A percentile compares a stretch with the other conserved stretches of the same genome.
phyloP scores from a whole-genome alignment of 1,140 invertebrate genomes.

The Drosophila tristis region DNA sequence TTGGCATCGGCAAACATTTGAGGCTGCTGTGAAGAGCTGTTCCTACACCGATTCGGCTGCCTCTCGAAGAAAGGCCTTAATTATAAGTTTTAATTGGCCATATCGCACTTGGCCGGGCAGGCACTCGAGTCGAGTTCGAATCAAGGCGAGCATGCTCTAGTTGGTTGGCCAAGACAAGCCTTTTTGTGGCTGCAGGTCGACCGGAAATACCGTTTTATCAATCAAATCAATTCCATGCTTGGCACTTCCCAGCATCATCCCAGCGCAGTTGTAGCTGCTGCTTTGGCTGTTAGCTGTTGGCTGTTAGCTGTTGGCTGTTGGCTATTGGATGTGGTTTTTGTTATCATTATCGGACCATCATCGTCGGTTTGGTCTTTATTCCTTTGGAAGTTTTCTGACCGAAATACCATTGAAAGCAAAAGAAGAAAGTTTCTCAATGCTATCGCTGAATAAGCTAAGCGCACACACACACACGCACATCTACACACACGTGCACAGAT shows the following conservation, averaged over 20 bases:
- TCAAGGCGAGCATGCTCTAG: conserved; percentile 35
- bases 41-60: conserved; percentile 5
- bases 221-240: conserved; percentile 34
- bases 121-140: conserved; percentile 15
- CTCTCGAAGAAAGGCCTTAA: conserved; percentile 44
- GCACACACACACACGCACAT: conserved; percentile 5
- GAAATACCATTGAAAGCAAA: conserved; percentile 81
- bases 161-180: conserved; percentile 5
- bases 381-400: conserved; percentile 64
- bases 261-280: too few species aligned
- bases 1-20: conserved; percentile 48
- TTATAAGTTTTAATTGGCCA: conserved; percentile 68
- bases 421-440: conserved; percentile 77
- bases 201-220: conserved; percentile 77
- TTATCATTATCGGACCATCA: conserved; percentile 43
- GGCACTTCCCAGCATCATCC: too few species aligned
- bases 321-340: background rate
- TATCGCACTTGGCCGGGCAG: conserved; percentile 36
- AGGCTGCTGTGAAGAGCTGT: conserved; percentile 19
- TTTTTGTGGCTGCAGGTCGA: conserved; percentile 35
- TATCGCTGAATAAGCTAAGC: background rate
- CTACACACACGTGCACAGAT: background rate
- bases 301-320: too few species aligned
- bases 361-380: conserved; percentile 35
- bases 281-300: too few species aligned